A percentile compares a stretch with the other conserved stretches of the same genome.
Conservation (phyloP, 2,888 invertebrate genomes). For the Lepidocyrtinus sp. region DNA sequence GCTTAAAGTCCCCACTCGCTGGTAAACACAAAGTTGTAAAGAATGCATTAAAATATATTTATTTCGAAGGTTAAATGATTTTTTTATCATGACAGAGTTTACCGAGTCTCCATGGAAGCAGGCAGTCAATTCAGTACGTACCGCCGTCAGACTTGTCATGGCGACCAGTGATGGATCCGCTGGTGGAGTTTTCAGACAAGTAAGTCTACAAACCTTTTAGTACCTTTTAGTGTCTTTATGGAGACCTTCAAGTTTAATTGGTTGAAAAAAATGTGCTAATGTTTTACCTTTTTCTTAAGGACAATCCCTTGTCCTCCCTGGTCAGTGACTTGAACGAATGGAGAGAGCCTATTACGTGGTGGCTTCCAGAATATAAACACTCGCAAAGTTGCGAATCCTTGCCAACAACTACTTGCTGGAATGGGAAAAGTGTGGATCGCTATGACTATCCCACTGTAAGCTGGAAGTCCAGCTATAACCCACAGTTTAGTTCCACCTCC, state of each 20-base stretch:
- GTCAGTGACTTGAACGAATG: slow-evolving; percentile 52
- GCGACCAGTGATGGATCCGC: slow-evolving; percentile 19
- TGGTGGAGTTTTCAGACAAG: slow-evolving; percentile 22
- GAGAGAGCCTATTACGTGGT: slow-evolving; percentile 58
- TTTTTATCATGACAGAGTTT: too few relatives aligned
- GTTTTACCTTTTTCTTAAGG: neutral
- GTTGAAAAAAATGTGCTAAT: too few relatives aligned
- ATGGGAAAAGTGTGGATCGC: slow-evolving; percentile 20
- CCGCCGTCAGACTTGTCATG: slow-evolving; percentile 39
- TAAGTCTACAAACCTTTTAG: too few relatives aligned
- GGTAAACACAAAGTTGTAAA: too few relatives aligned
- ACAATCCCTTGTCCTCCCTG: slow-evolving; percentile 32
- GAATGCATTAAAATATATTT: too few relatives aligned
- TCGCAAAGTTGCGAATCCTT: slow-evolving; percentile 14
- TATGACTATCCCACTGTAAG: slow-evolving; percentile 18
- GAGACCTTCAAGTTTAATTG: too few relatives aligned
- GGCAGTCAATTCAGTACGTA: slow-evolving; percentile 47
- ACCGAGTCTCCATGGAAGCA: slow-evolving; percentile 49
- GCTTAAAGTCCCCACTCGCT: slow-evolving; percentile 33
- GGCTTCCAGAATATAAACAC: slow-evolving; percentile 28
- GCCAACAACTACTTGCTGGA: slow-evolving; percentile 31
- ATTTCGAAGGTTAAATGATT: too few relatives aligned
- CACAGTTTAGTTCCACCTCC: slow-evolving; percentile 20
- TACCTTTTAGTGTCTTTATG: too few relatives aligned
- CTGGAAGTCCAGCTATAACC: slow-evolving; percentile 26